Percentiles rank a stretch among this genome's conserved stretches.
These are phyloP conservation scores for Zosterops lateralis DNA, from an alignment of 2,113 vertebrate genomes.

Conservation along the genomic window DNA sequence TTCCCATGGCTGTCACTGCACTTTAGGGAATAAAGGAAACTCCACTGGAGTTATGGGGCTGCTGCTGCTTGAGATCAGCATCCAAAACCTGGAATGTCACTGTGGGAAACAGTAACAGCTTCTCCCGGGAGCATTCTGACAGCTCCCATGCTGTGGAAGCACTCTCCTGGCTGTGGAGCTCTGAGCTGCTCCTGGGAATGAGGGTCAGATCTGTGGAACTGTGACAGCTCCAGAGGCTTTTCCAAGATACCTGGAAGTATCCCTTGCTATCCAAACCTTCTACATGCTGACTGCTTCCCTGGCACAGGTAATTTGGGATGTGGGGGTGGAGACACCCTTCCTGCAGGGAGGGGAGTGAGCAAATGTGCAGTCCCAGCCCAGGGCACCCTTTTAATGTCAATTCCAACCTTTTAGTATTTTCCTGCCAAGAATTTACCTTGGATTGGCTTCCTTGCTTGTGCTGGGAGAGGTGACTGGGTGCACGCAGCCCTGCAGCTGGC, in stretches of 20 bases:
- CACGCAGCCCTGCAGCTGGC: accelerated
- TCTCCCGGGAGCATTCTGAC: background rate
- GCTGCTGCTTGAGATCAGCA: background rate
- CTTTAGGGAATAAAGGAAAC: accelerated
- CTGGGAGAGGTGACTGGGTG: background rate
- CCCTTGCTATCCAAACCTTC: background rate
- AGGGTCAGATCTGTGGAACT: accelerated
- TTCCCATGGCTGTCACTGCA: accelerated
- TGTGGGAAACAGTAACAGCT: background rate
- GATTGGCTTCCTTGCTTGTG: too few species aligned
- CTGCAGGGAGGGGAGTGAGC: accelerated
- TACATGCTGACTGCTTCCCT: background rate
- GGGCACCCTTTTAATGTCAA: accelerated
- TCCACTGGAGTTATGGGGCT: background rate
- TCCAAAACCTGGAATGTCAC: accelerated
- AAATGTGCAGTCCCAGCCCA: accelerated
- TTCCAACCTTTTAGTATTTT: background rate
- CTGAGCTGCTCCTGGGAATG: background rate
- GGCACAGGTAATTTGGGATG: background rate
- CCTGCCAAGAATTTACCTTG: background rate
- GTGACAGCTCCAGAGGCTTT: accelerated
- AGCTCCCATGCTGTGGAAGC: accelerated
- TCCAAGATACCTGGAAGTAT: accelerated
- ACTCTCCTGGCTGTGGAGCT: accelerated
- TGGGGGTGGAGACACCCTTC: background rate